Base-by-base conservation (phyloP, 2,113 vertebrate genomes). In the Panurus biarmicus region DNA sequence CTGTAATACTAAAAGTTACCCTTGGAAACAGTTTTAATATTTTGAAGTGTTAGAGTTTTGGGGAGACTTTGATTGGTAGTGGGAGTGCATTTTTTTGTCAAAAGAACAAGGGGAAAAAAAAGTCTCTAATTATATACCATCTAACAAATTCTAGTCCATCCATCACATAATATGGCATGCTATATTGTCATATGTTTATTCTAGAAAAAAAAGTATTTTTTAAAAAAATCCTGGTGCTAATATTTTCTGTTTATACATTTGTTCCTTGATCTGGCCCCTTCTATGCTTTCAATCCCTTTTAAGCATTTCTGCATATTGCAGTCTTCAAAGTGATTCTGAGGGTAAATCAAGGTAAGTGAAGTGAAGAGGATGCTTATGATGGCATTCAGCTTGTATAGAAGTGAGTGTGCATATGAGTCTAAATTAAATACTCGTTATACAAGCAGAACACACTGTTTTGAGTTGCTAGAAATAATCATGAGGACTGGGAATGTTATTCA, bases 371-470 rank as follows among this genome's bases (percentile, higher is more conserved):
- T 93, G 45, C 36, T 90, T 89, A 24, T 91, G 66, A 72, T 82
- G 64, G 40, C 57, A 19, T 84, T 90, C 51, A 92, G 44, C 65
- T 89, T 90, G 28, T 81, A 61, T 29, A 75, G 70, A 73, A 94
- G 15, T 81, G 61, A 93, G 36, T 65, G 45, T 82, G 80, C 76
- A 61, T 82, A 57, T 51, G 10, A 67, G 13, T 88, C 69, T 88
- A 92, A 80, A 95, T 93, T 88, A 95, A 93, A 90, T 92, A 28
- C 79, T 94, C 9, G 17, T 94, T 95, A 90, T 83, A 77, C 22
- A 93, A 92, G 79, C 72, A 81, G 92, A 92, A 88, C 83, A 88
- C 2, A 0, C 67, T 86, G 50, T 28, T 92, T 91, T 66, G 45
- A 31, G 79, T 80, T 73, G 56, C 82, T 88, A 86, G 92, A 94